phyloP scores from a whole-genome alignment of 1,140 invertebrate species.

The Heliothis virescens region DNA sequence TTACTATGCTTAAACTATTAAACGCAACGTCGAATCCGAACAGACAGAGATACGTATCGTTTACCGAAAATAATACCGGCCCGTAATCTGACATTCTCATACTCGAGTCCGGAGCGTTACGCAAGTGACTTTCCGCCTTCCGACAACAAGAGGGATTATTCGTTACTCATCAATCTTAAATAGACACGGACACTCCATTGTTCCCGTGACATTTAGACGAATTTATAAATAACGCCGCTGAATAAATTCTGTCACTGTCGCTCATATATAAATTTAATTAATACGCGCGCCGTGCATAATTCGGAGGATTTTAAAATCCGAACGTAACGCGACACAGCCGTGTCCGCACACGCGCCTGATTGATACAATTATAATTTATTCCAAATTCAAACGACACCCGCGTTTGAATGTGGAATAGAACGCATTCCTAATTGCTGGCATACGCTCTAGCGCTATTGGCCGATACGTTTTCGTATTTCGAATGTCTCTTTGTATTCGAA shows the following conservation, averaged over 20 bases:
- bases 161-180: slow-evolving; percentile 83
- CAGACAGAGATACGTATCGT: slow-evolving; percentile 80
- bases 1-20: slow-evolving; percentile 75
- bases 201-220: slow-evolving; percentile 84
- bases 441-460: slow-evolving; percentile 81
- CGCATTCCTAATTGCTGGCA: slow-evolving; percentile 84
- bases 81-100: slow-evolving; percentile 77
- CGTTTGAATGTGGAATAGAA: slow-evolving; percentile 78
- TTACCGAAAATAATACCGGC: slow-evolving; percentile 81
- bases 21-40: slow-evolving; percentile 72
- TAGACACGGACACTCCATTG: slow-evolving; percentile 78
- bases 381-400: slow-evolving; percentile 66
- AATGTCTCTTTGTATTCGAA: slow-evolving; percentile 80
- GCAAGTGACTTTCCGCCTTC: slow-evolving; percentile 75
- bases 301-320: slow-evolving; percentile 57
- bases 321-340: slow-evolving; percentile 44
- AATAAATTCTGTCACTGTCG: slow-evolving; percentile 70
- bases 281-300: slow-evolving; percentile 56
- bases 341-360: slow-evolving; percentile 38
- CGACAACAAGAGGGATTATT: slow-evolving; percentile 73
- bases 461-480: slow-evolving; percentile 77
- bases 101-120: slow-evolving; percentile 67
- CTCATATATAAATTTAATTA: slow-evolving; percentile 69
- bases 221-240: slow-evolving; percentile 78
- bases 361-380: slow-evolving; percentile 66